Conservation (phyloP, 2,113 vertebrate genomes). For the Boulengerochromis microlepis region DNA sequence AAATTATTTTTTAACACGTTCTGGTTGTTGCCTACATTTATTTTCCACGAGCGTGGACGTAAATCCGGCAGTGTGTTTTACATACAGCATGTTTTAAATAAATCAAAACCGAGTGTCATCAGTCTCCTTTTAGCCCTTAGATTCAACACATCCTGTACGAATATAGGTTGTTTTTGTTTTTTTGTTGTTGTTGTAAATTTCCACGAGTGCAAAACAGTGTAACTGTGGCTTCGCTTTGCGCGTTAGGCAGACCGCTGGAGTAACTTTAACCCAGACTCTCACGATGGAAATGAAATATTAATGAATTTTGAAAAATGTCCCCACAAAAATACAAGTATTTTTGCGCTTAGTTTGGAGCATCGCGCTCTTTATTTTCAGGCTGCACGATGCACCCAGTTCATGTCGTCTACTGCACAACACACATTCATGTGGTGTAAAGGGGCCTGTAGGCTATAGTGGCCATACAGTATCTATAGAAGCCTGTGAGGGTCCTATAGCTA, state of each 20-base stretch:
- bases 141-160: neutral
- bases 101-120: neutral
- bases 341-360: neutral
- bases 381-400: neutral
- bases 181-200: neutral
- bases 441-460: conserved; percentile 38
- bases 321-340: neutral
- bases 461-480: conserved; percentile 35
- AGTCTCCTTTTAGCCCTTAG: neutral
- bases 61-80: neutral
- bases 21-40: neutral
- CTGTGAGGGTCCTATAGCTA: conserved; percentile 22
- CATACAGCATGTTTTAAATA: neutral
- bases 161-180: neutral
- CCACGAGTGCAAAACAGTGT: neutral
- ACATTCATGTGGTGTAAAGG: conserved; percentile 14
- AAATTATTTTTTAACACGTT: conserved; percentile 10
- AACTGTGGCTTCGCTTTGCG: neutral
- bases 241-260: neutral
- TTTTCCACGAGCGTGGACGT: neutral
- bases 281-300: neutral
- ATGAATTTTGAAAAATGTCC: neutral
- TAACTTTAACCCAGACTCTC: conserved; percentile 29
- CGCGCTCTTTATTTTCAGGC: neutral
- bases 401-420: neutral